Conservation (phyloP, 2,113 vertebrate species). For the Antennarius striatus region DNA sequence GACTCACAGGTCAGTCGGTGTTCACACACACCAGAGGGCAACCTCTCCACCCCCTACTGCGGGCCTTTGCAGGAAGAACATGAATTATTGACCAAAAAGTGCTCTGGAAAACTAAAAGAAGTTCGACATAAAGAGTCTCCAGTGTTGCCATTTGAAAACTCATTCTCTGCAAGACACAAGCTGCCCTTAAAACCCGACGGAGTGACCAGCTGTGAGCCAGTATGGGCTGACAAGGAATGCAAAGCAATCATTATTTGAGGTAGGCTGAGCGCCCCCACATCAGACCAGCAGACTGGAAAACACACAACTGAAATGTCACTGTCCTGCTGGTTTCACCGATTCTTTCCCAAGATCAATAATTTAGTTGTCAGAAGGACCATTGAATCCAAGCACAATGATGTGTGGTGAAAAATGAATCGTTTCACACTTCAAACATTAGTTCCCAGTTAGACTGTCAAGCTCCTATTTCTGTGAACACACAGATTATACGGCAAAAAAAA, state of each 20-base stretch:
- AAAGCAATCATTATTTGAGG: slow-evolving; percentile 46
- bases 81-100: slow-evolving; percentile 58
- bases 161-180: slow-evolving; percentile 36
- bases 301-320: slow-evolving; percentile 51
- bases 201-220: slow-evolving; percentile 54
- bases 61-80: slow-evolving; percentile 45
- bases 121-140: slow-evolving; percentile 39
- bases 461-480: too few species aligned
- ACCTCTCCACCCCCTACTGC: slow-evolving; percentile 16
- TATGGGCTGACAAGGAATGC: slow-evolving; percentile 20
- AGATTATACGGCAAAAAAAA: too few species aligned
- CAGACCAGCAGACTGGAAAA: slow-evolving; percentile 5
- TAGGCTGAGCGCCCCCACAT: slow-evolving; percentile 41
- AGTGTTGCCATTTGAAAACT: slow-evolving; percentile 27
- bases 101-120: slow-evolving; percentile 38
- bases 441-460: too few species aligned
- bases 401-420: not conserved
- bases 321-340: slow-evolving; percentile 43
- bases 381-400: slow-evolving; percentile 4
- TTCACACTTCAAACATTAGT: not conserved
- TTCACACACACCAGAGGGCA: not conserved
- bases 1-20: not conserved
- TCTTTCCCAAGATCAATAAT: slow-evolving; percentile 39
- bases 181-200: slow-evolving; percentile 24
- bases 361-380: slow-evolving; percentile 3